Conservation (phyloP, 2,113 vertebrate genomes). For the Haemorhous mexicanus region DNA sequence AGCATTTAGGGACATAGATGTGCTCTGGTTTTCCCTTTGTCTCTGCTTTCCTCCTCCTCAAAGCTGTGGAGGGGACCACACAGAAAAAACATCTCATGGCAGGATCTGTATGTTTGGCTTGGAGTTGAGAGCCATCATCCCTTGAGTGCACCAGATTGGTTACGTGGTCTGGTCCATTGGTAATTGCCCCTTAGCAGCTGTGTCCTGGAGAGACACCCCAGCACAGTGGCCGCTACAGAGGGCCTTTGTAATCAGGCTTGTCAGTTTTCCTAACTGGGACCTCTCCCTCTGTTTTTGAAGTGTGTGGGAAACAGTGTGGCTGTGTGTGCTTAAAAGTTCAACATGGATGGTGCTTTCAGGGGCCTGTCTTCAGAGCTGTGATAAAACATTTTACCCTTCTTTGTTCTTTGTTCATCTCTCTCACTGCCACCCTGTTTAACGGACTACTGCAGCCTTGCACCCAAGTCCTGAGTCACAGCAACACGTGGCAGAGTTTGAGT, state of each 20-base stretch:
- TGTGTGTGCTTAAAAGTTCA: neutral
- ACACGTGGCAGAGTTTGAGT: accelerated
- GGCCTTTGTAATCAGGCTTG: neutral
- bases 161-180: neutral
- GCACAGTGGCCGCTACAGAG: neutral
- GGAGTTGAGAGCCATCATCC: neutral
- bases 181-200: neutral
- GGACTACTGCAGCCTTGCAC: neutral
- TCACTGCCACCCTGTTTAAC: accelerated
- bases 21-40: neutral
- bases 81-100: neutral
- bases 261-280: neutral
- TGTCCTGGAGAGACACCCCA: neutral
- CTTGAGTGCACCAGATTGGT: neutral
- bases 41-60: neutral
- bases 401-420: neutral
- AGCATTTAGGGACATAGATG: neutral
- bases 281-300: neutral
- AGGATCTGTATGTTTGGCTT: neutral
- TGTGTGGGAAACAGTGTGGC: neutral
- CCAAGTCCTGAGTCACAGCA: neutral
- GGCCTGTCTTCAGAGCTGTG: accelerated
- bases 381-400: neutral
- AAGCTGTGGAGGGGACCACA: neutral
- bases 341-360: neutral